A percentile compares a stretch with the other conserved stretches of the same genome.
phyloP scores from a whole-genome alignment of 2,113 vertebrate species.

The Talpa occidentalis region DNA sequence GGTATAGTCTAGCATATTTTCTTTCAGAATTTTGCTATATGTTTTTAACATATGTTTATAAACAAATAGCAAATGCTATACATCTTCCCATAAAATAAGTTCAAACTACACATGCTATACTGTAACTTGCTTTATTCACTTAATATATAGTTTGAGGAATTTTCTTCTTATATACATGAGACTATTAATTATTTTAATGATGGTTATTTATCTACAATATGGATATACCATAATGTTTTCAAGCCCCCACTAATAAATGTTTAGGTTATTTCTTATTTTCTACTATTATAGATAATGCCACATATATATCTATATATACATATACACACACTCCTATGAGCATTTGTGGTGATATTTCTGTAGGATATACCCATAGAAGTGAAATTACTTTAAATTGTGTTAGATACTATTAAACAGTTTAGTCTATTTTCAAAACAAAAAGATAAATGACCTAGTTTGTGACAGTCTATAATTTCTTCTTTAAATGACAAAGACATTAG shows the following conservation, averaged over 20 bases:
- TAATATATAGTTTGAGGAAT: not conserved
- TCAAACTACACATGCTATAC: not conserved
- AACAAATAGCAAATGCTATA: slow-evolving; percentile 25
- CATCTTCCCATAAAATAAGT: slow-evolving; percentile 16
- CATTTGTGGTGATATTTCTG: not conserved
- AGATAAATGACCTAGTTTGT: not conserved
- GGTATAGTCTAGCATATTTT: slow-evolving; percentile 40
- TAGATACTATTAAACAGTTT: not conserved
- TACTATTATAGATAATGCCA: not conserved
- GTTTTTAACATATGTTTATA: slow-evolving; percentile 50
- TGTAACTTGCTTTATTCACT: slow-evolving; percentile 35
- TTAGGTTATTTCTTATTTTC: not conserved
- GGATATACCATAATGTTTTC: not conserved
- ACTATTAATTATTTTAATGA: not conserved
- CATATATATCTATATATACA: no score
- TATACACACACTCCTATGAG: not conserved
- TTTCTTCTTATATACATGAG: not conserved
- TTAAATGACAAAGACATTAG: not conserved
- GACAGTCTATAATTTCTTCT: slow-evolving; percentile 14
- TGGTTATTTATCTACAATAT: not conserved
- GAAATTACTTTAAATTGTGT: slow-evolving; percentile 20
- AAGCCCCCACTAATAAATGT: not conserved
- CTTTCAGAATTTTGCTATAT: slow-evolving; percentile 18
- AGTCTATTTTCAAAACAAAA: slow-evolving; percentile 27
- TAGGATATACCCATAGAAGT: not conserved